Conservation (phyloP, 2,113 vertebrate genomes). For the Anser brachyrhynchus region DNA sequence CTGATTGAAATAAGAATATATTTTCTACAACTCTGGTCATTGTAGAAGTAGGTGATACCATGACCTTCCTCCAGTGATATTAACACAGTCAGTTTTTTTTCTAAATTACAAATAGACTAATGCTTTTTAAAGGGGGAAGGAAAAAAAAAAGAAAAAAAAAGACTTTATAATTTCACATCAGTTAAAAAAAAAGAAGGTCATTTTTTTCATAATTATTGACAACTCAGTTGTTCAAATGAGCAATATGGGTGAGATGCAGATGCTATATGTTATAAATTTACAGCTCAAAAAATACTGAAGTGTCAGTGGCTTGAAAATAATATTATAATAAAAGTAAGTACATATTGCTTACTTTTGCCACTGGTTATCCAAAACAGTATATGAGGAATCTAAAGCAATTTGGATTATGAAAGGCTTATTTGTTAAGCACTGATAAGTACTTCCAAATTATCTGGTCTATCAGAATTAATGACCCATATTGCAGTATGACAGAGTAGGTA, state of each 20-base stretch:
- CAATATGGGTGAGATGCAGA: background rate
- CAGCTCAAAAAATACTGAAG: background rate
- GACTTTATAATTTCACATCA: background rate
- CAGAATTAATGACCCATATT: background rate
- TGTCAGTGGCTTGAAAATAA: background rate
- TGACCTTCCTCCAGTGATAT: background rate
- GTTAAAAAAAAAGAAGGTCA: background rate
- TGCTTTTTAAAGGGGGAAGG: background rate
- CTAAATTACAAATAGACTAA: background rate
- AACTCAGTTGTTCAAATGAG: background rate
- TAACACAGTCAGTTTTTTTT: background rate
- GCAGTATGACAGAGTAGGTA: background rate
- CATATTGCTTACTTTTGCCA: background rate
- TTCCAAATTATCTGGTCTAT: background rate
- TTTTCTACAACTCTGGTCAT: background rate
- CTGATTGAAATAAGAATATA: background rate
- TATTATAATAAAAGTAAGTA: background rate
- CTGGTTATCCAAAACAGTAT: background rate
- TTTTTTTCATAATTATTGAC: background rate
- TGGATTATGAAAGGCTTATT: background rate
- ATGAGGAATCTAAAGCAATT: background rate
- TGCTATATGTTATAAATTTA: background rate
- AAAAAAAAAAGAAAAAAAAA: background rate
- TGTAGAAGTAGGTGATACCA: background rate
- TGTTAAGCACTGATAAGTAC: background rate